Percentiles rank a stretch among this genome's conserved stretches.
Evolutionary conservation across 2,113 vertebrate genomes (phyloP).

Genomic region (Jaculus jaculus): DNA sequence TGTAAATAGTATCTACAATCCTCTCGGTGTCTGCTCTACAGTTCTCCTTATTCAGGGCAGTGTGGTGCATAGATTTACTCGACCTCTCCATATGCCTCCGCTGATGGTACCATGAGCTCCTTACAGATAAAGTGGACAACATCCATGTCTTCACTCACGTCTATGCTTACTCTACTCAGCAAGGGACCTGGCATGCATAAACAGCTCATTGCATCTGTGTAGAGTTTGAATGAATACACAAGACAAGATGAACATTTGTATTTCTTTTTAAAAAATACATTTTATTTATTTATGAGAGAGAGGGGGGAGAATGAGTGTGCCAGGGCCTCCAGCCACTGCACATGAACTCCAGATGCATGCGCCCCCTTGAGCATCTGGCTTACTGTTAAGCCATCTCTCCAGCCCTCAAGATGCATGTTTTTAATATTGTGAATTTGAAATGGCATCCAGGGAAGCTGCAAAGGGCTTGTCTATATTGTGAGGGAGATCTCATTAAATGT

Average conservation of each 20-base stretch:
- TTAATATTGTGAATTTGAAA: background rate
- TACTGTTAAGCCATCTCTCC: too few species aligned
- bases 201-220: background rate
- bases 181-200: background rate
- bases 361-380: too few species aligned
- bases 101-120: background rate
- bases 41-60: background rate
- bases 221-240: background rate
- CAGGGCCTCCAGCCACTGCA: too few species aligned
- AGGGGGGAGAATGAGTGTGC: too few species aligned
- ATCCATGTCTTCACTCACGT: background rate
- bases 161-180: background rate
- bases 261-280: too few species aligned
- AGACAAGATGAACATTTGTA: too few species aligned
- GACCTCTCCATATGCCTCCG: background rate
- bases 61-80: background rate
- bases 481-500: constrained; percentile 8
- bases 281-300: too few species aligned
- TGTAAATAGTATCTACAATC: background rate
- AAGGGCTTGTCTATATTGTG: background rate
- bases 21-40: background rate
- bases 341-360: too few species aligned
- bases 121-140: background rate
- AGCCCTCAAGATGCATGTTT: background rate
- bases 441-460: background rate